phyloP scores from a whole-genome alignment of 2,113 vertebrate species.

The human region DNA sequence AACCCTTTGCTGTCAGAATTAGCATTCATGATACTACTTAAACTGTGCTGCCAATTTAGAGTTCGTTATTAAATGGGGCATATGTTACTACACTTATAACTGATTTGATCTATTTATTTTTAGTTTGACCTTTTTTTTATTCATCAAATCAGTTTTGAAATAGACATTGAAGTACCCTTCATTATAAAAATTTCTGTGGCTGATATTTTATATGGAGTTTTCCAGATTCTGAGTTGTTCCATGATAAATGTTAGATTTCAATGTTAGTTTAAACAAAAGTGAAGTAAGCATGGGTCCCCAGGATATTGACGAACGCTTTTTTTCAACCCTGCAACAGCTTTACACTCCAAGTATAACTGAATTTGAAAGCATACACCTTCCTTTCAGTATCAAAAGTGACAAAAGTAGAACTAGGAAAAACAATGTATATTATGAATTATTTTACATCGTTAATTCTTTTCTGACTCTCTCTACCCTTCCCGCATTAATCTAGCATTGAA shows the following conservation, averaged over 20 bases:
- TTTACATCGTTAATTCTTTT: constrained; percentile 54
- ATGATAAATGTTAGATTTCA: constrained; percentile 63
- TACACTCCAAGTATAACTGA: not conserved
- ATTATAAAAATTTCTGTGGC: constrained; percentile 79
- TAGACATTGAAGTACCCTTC: constrained; percentile 85
- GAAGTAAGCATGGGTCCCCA: constrained; percentile 40
- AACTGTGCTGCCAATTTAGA: constrained; percentile 83
- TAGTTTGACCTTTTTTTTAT: constrained; percentile 89
- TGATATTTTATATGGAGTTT: constrained; percentile 74
- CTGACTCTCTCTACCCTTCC: not conserved
- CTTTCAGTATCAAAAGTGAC: constrained; percentile 32
- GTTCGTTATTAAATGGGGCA: constrained; percentile 88
- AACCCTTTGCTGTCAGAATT: constrained; percentile 85
- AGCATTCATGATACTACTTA: constrained; percentile 85
- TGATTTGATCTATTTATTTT: constrained; percentile 86
- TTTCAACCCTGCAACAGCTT: not conserved
- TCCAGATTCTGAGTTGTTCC: constrained; percentile 68
- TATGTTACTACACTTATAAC: constrained; percentile 86
- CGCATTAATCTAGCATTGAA: constrained; percentile 13
- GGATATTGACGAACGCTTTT: constrained; percentile 64
- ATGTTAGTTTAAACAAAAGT: constrained; percentile 74
- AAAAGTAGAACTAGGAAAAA: constrained; percentile 32
- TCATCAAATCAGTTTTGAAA: constrained; percentile 86
- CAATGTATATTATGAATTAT: constrained; percentile 34
- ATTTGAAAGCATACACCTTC: constrained; percentile 40